Evolutionary conservation across 2,113 vertebrate species (phyloP).

Genomic region (Cyphomyrus discorhynchus): DNA sequence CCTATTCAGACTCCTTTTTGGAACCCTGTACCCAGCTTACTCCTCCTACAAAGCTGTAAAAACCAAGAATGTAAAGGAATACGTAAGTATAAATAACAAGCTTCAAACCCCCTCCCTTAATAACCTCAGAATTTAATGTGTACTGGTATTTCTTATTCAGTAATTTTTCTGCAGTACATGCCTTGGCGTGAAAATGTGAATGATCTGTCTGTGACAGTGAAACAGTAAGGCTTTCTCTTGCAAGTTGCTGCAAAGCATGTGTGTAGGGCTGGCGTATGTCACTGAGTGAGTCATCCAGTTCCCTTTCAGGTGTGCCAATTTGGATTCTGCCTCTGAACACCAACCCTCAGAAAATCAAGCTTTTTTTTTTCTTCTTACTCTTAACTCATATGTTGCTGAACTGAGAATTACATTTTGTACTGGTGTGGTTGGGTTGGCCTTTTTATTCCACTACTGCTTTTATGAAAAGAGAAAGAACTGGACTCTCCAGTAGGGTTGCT

Average conservation of each 20-base stretch:
- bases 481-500: neutral
- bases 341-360: neutral
- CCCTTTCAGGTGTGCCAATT: slow-evolving; percentile 20
- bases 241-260: slow-evolving; percentile 15
- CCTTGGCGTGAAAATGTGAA: slow-evolving; percentile 22
- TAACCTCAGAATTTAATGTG: neutral
- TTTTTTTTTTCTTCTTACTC: neutral
- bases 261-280: slow-evolving; percentile 7
- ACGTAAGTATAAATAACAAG: slow-evolving; percentile 70
- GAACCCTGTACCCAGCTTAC: slow-evolving; percentile 91
- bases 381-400: neutral
- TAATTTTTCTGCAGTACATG: slow-evolving; percentile 1
- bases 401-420: neutral
- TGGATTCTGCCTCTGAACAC: slow-evolving; percentile 1
- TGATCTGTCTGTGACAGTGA: slow-evolving; percentile 15
- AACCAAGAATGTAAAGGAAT: slow-evolving; percentile 98
- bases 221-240: slow-evolving; percentile 12
- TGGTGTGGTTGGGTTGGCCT: neutral
- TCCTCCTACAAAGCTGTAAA: slow-evolving; percentile 98
- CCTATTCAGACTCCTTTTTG: slow-evolving; percentile 77
- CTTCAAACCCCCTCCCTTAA: neutral
- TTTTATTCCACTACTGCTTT: neutral
- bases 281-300: slow-evolving; percentile 23
- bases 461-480: neutral
- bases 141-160: neutral